Base-by-base conservation (phyloP, 2,888 invertebrate species). In the Phortica okadai region DNA sequence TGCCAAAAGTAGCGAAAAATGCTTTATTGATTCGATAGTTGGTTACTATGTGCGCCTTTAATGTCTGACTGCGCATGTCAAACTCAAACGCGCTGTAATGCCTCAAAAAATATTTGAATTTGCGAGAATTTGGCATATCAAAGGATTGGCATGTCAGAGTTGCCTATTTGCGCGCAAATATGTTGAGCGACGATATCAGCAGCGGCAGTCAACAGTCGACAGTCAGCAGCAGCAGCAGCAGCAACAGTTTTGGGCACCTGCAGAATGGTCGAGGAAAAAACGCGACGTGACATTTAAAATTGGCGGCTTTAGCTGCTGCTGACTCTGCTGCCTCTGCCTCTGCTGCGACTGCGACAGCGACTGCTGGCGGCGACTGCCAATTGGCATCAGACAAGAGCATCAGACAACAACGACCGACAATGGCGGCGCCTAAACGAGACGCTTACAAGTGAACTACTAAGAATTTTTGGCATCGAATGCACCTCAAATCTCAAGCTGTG, bases 221-320 rank as follows among this genome's bases (percentile, higher is more conserved):
- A 45, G 45, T 45, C 45, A 45, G 45, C 45, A 0, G 6, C 10
- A 8, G 45, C 10, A 8, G 45, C 21, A 21, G 21, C 21, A 21
- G 45, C 45, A 45, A 45, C 45, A 50, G 14, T 50, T 14, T 1
- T 50, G 50, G 50, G 25, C 50, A 72, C 33, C 45, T 21, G 25
- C 21, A 70, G n/a, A 1, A 6, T 44, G 11, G 42, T 14, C 42
- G 21, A 44, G 21, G 54, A 54, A 59, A 14, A n/a, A n/a, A 11
- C 73, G 41, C 42, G 7, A 59, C 59, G 33, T 66, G 64, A 82
- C 83, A 85, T 85, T 79, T 81, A 76, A 73, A 76, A 76, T 80
- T 77, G 81, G 77, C 6, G 10, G 21, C 80, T 78, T 80, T 77
- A 80, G 77, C 6, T 5, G 21, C 80, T 78, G 79, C 77, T 74